Evolutionary conservation across 2,888 invertebrate species (phyloP).

Genomic region (Ormyrus nitidulus): DNA sequence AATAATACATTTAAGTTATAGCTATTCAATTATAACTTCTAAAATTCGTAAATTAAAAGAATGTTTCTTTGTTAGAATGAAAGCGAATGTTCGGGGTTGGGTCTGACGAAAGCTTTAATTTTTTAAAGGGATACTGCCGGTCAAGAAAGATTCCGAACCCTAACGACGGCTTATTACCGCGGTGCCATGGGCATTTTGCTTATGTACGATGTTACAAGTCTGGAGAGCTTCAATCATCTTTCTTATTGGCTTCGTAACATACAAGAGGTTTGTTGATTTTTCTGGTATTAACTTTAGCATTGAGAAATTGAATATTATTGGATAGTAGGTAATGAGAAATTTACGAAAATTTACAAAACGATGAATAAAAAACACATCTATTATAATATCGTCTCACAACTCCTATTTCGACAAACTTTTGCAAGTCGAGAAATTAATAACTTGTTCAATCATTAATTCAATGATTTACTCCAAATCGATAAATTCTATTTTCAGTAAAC

Average conservation of each 20-base stretch:
- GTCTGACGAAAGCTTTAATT: not conserved
- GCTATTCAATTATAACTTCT: no score
- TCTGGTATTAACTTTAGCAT: not conserved
- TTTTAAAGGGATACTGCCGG: conserved; percentile 89
- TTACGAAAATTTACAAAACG: no score
- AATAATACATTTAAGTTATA: no score
- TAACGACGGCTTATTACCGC: conserved; percentile 92
- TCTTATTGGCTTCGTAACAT: conserved; percentile 94
- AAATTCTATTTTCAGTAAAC: conserved; percentile 23
- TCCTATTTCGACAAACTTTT: no score
- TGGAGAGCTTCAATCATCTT: conserved; percentile 92
- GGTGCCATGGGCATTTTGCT: conserved; percentile 94
- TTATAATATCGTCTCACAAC: no score
- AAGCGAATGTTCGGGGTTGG: no score
- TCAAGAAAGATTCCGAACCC: conserved; percentile 84
- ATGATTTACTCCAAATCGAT: conserved; percentile 11
- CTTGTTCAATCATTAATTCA: conserved; percentile 3
- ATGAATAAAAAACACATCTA: no score
- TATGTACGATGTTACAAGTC: conserved; percentile 93
- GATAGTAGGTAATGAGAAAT: no score
- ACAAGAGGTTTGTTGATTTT: conserved; percentile 81
- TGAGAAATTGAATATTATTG: no score
- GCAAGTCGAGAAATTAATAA: no score
- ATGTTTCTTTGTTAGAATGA: no score
- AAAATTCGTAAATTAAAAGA: no score